phyloP scores from a whole-genome alignment of 2,113 vertebrate genomes.

The Ariopsis seemanni region DNA sequence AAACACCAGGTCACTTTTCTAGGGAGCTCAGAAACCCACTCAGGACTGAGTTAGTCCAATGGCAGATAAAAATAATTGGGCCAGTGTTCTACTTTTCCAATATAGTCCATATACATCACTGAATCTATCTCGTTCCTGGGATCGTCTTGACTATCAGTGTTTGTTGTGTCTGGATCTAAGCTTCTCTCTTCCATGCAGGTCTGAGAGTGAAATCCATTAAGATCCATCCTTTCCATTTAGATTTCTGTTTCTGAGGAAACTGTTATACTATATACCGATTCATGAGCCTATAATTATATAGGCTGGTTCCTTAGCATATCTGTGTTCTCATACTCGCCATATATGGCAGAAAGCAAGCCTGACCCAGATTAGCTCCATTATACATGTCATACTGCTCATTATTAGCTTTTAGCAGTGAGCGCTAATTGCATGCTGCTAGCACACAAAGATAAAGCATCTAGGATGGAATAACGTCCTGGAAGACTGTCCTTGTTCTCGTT shows the following conservation, averaged over 20 bases:
- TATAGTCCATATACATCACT: slow-evolving; percentile 1
- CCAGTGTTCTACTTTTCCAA: slow-evolving; percentile 30
- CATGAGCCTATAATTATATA: neutral
- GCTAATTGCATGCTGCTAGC: slow-evolving; percentile 14
- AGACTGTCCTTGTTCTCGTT: neutral
- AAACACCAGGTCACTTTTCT: neutral
- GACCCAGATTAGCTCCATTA: slow-evolving; percentile 31
- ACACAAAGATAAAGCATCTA: neutral
- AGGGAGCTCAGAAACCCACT: neutral
- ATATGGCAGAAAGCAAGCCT: neutral
- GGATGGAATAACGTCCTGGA: neutral
- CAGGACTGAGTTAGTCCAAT: slow-evolving; percentile 2
- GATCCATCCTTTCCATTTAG: neutral
- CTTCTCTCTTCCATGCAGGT: neutral
- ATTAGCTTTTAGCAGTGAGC: slow-evolving; percentile 25
- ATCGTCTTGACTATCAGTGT: neutral
- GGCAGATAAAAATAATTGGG: slow-evolving; percentile 8
- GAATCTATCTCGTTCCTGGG: neutral
- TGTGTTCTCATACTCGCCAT: neutral
- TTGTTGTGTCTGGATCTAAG: neutral
- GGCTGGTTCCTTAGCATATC: neutral
- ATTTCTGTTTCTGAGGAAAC: neutral
- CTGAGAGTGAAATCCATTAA: neutral
- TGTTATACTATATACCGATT: neutral
- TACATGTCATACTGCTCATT: slow-evolving; percentile 30